Percentiles rank a stretch among this genome's conserved stretches.
Conservation (phyloP, 2,113 vertebrate genomes). For the Corythoichthys haematopterus region DNA sequence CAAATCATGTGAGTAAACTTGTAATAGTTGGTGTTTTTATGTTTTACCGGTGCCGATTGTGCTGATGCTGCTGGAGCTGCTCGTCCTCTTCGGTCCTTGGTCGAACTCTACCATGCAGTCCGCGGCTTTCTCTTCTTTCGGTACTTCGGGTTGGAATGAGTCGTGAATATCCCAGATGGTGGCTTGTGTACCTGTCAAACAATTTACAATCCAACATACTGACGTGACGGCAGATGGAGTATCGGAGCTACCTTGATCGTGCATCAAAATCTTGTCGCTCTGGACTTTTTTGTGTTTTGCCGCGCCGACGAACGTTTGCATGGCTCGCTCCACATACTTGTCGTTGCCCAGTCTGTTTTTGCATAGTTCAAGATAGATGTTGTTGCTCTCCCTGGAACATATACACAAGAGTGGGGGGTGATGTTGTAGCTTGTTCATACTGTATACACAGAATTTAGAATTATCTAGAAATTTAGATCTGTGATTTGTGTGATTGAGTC, state of each 20-base stretch:
- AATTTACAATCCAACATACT: no score
- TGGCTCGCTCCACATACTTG: slow-evolving; percentile 68
- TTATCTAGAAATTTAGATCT: no score
- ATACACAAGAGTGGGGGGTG: not conserved
- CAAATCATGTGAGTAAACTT: no score
- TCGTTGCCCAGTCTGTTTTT: slow-evolving; percentile 71
- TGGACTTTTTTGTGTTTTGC: slow-evolving; percentile 81
- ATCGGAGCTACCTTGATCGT: slow-evolving; percentile 73
- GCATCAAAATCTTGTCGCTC: slow-evolving; percentile 66
- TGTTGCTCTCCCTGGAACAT: slow-evolving; percentile 70
- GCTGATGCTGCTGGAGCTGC: slow-evolving; percentile 11
- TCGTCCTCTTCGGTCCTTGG: not conserved
- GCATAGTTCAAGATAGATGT: slow-evolving; percentile 71
- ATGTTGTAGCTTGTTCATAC: no score
- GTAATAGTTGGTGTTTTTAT: not conserved
- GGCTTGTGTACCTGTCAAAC: slow-evolving; percentile 59
- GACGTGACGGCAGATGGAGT: not conserved
- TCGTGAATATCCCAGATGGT: slow-evolving; percentile 79
- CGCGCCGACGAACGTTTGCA: slow-evolving; percentile 77
- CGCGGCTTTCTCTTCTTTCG: slow-evolving; percentile 9
- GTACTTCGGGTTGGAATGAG: slow-evolving; percentile 29
- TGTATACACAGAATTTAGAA: no score
- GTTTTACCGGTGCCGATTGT: slow-evolving; percentile 60
- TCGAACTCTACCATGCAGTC: not conserved
- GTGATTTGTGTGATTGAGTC: no score